phyloP scores from a whole-genome alignment of 2,797 vertebrate genomes.

The Cirrhinus molitorella region DNA sequence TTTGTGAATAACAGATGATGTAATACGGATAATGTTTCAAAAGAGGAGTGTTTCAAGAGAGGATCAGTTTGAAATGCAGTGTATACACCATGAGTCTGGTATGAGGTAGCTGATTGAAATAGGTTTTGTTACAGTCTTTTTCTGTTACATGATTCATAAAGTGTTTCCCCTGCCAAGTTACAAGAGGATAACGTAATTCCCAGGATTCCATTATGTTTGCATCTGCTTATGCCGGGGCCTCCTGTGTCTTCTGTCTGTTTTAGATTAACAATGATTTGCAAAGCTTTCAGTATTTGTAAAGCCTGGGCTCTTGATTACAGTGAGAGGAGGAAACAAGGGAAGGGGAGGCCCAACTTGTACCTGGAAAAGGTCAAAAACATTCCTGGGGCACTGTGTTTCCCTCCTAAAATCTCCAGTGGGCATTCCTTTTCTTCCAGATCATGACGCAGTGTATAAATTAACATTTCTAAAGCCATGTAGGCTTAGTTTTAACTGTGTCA shows the following conservation, averaged over 20 bases:
- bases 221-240: constrained; percentile 9
- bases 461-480: not conserved
- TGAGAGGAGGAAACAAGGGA: constrained; percentile 16
- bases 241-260: constrained; percentile 33
- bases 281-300: constrained; percentile 21
- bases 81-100: not conserved
- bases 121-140: not conserved
- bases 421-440: constrained; percentile 34
- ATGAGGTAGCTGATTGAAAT: constrained; percentile 4
- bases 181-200: constrained; percentile 27
- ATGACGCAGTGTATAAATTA: constrained; percentile 8
- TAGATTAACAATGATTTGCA: constrained; percentile 22
- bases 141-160: constrained; percentile 9
- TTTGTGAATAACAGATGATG: constrained; percentile 21
- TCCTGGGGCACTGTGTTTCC: constrained; percentile 13
- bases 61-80: not conserved
- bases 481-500: not conserved
- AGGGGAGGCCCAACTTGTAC: constrained; percentile 27
- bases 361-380: constrained; percentile 48
- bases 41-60: not conserved
- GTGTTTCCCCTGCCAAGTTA: constrained; percentile 30
- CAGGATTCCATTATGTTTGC: constrained; percentile 29
- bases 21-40: constrained; percentile 11
- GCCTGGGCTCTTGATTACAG: constrained; percentile 25
- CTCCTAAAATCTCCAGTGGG: constrained; percentile 23